phyloP scores from a whole-genome alignment of 2,797 vertebrate genomes.

The Neosilurus mollespiculum region DNA sequence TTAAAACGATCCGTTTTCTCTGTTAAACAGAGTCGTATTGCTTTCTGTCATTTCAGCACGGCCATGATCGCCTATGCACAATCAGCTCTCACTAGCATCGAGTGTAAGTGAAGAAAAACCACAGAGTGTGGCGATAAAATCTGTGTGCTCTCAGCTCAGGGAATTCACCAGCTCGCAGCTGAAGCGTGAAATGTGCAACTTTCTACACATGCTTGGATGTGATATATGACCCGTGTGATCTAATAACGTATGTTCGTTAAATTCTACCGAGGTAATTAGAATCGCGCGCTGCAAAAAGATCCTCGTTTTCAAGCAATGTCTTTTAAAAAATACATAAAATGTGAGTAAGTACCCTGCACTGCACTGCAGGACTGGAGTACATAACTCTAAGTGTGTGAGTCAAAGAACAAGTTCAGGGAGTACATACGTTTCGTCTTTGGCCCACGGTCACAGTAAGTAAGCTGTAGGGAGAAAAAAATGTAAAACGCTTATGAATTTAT shows the following conservation, averaged over 20 bases:
- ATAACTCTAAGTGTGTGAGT: slow-evolving; percentile 35
- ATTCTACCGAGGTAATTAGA: slow-evolving; percentile 70
- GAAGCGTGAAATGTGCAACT: slow-evolving; percentile 61
- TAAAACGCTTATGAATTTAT: slow-evolving; percentile 32
- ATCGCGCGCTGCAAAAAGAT: slow-evolving; percentile 60
- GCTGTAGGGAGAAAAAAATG: slow-evolving; percentile 4
- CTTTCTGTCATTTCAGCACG: slow-evolving; percentile 34
- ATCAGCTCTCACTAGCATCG: slow-evolving; percentile 41
- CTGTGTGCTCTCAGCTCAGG: slow-evolving; percentile 31
- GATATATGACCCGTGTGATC: slow-evolving; percentile 58
- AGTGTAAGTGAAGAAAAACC: slow-evolving; percentile 8
- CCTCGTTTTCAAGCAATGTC: slow-evolving; percentile 63
- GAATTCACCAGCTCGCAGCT: slow-evolving; percentile 41
- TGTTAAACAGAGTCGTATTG: slow-evolving; percentile 20
- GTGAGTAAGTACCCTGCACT: slow-evolving; percentile 18
- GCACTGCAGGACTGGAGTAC: slow-evolving; percentile 33
- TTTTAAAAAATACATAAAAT: slow-evolving; percentile 49
- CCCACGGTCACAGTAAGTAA: slow-evolving; percentile 23
- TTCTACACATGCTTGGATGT: slow-evolving; percentile 58
- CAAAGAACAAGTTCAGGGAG: slow-evolving; percentile 22
- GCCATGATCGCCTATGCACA: slow-evolving; percentile 21
- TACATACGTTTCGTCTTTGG: slow-evolving; percentile 7
- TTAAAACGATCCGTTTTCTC: neutral
- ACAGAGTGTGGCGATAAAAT: slow-evolving; percentile 24
- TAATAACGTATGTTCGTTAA: slow-evolving; percentile 66